Conservation (phyloP, 2,113 vertebrate species). For the Scatophagus argus region DNA sequence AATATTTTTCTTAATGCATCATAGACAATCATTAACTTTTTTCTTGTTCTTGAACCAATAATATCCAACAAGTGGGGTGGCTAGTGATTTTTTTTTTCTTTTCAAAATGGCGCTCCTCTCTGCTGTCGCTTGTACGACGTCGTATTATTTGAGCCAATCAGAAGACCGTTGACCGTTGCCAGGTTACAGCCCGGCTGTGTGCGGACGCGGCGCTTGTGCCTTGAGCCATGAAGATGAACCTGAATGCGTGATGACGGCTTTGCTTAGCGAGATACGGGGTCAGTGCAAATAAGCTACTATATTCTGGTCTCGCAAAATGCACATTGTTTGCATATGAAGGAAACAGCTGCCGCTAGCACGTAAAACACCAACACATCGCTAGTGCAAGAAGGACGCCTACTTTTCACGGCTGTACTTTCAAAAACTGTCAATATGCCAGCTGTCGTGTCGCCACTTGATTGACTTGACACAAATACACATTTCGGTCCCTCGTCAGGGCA, state of each 20-base stretch:
- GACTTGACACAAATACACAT: not conserved
- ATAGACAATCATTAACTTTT: too few relatives aligned
- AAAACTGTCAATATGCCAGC: too few relatives aligned
- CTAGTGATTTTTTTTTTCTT: not conserved
- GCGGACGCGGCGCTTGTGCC: not conserved
- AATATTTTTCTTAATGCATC: too few relatives aligned
- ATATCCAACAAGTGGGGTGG: too few relatives aligned
- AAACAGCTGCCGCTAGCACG: too few relatives aligned
- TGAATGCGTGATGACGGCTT: not conserved
- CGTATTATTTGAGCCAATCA: not conserved
- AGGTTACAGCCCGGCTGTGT: not conserved
- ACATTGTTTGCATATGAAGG: too few relatives aligned
- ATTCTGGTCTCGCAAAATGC: not conserved
- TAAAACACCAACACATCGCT: too few relatives aligned
- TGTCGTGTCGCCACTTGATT: too few relatives aligned
- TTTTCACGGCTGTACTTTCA: not conserved
- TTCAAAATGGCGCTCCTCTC: slow-evolving; percentile 36
- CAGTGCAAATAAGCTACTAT: slow-evolving; percentile 13
- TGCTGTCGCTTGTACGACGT: slow-evolving; percentile 1
- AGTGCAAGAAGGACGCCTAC: too few relatives aligned
- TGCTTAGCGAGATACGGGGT: not conserved
- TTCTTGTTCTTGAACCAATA: too few relatives aligned
- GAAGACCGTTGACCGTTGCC: slow-evolving; percentile 6
- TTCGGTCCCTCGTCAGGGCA: not conserved
- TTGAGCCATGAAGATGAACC: not conserved